Base-by-base conservation (phyloP, 1,140 invertebrate genomes). In the Pissodes strobi region DNA sequence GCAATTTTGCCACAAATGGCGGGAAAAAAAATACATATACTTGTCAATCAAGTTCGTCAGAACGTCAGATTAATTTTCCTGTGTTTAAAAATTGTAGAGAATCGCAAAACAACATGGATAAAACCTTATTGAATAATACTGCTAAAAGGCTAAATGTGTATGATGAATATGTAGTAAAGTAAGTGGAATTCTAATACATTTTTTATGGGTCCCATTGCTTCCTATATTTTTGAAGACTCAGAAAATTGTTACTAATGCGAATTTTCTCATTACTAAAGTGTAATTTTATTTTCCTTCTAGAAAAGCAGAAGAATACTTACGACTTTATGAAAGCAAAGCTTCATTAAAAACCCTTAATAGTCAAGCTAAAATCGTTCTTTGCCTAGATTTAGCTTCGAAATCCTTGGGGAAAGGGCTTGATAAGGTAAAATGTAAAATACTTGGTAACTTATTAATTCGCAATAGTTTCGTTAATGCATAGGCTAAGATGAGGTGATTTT, bases 271-370 rank as follows among this genome's bases (percentile, higher is more conserved):
- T 8, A 52, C 21, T 27, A 45, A 15, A 62, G n/a, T n/a, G 41
- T 25, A 21, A 17, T 25, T 45, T 22, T 13, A 45, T 41, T 3
- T n/a, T 63, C 41, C 22, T 75, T 74, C 9, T 56, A 78, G 76
- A 53, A 76, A 76, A 72, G 67, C 69, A 39, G 66, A 70, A 39
- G 74, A 74, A 61, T 74, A 66, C 39, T 57, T 75, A 17, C 64
- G 76, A 34, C 34, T 72, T 39, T 68, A 72, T 45, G 70, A 73
- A 39, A 53, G 64, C 6, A 75, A 75, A 68, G 48, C 66, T 9
- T 57, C 52, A 19, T 19, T 69, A 15, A 72, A 72, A 49, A 64
- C 56, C 25, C 56, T 76, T 1, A 74, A 62, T 61, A 72, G 76
- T 64, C 58, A 69, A 18, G 69, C 70, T 9, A 72, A 71, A 69